Conservation (phyloP, 2,888 invertebrate genomes). For the Tenthredo amoena region DNA sequence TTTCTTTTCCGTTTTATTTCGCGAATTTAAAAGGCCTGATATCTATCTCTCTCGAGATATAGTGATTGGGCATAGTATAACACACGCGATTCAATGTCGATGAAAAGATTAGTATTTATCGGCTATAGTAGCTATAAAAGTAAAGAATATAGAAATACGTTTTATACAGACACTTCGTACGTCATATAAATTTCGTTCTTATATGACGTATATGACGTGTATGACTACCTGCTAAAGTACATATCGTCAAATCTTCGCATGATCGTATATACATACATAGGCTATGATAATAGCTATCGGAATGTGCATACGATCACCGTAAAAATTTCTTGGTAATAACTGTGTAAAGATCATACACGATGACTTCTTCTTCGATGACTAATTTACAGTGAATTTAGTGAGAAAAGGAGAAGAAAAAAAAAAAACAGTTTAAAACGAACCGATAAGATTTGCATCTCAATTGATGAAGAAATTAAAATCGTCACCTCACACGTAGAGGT, state of each 20-base stretch:
- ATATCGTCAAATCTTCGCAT: background rate
- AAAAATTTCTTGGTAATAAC: background rate
- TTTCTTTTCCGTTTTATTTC: too few species aligned
- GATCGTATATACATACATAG: background rate
- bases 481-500: background rate
- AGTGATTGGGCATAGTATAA: background rate
- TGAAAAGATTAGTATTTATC: conserved; percentile 17
- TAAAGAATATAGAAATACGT: background rate
- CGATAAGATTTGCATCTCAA: conserved; percentile 13
- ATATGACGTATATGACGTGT: background rate
- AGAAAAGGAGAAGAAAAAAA: background rate
- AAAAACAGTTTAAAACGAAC: background rate
- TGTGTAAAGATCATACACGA: background rate
- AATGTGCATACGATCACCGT: background rate
- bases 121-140: background rate
- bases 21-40: too few species aligned
- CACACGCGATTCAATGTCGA: background rate
- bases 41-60: background rate
- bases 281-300: background rate
- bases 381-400: background rate
- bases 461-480: background rate
- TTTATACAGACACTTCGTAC: background rate
- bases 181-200: too few species aligned
- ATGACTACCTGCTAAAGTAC: too few species aligned
- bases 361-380: background rate